Base-by-base conservation (phyloP, 2,888 invertebrate genomes). In the Cryptosula pallasiana region DNA sequence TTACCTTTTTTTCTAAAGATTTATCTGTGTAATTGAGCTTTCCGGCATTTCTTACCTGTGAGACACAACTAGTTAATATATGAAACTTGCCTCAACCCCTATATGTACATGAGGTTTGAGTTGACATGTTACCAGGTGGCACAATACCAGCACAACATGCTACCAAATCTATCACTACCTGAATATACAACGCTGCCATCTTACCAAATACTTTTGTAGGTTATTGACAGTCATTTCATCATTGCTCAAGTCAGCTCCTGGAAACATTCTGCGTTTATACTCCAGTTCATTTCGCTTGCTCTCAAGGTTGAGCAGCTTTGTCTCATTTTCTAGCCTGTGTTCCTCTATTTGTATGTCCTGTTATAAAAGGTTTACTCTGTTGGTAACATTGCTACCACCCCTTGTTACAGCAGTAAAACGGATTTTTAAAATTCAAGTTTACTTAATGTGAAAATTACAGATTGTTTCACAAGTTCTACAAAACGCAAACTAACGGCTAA, bases 181-280 rank as follows among this genome's bases (percentile, higher is more conserved):
- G 45, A 45, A 45, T 20, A 45, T 13, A 45, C 45, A 13, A 45
- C 20, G 45, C n/a, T n/a, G n/a, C n/a, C n/a, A n/a, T n/a, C 9
- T n/a, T 63, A 70, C 70, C 45, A 70, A 29, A 54, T 70, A 70
- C 16, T 54, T 36, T 25, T 54, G 27, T 2, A 70, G 45, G 32
- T 70, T 70, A 16, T 54, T 36, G 3, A 70, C 55, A 23, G 45
- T 25, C 45, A 36, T 54, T 23, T 70, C 70, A 36, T 70, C 70
- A 54, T 70, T 36, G 70, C 70, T 70, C 5, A 29, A 32, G 32
- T 70, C 70, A 27, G 70, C 70, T 16, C 36, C 35, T n/a, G 70
- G 70, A 32, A 36, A 70, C 45, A 70, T 5, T 54, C 70, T 36
- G 3, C 32, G n/a, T 23, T 70, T 36, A 25, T 70, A 36, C 23